Evolutionary conservation across 2,888 invertebrate genomes (phyloP).

Genomic region (Rotaria socialis): DNA sequence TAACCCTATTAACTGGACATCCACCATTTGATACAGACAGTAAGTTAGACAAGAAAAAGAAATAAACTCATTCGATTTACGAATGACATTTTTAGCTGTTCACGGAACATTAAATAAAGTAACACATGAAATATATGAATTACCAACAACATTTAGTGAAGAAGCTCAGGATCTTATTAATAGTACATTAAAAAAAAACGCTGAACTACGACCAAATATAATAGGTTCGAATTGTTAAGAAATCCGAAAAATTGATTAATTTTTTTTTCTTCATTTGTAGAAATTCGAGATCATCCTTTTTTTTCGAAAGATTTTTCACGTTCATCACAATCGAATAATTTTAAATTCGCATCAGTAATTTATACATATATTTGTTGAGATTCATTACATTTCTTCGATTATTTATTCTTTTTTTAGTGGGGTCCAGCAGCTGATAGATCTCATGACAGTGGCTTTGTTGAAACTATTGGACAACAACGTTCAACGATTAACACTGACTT

Average conservation of each 20-base stretch:
- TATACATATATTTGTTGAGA: neutral
- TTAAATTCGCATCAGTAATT: neutral
- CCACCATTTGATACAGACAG: conserved; percentile 89
- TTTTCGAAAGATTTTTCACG: conserved; percentile 30
- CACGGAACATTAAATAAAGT: conserved; percentile 78
- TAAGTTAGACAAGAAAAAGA: neutral
- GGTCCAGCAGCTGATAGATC: neutral
- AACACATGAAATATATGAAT: conserved; percentile 76
- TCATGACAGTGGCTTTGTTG: conserved; percentile 1
- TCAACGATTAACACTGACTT: neutral
- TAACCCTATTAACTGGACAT: conserved; percentile 79
- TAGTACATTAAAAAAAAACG: conserved; percentile 76
- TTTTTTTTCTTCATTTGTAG: neutral
- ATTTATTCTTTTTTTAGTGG: neutral
- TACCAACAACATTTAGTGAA: conserved; percentile 73
- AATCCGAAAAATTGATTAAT: neutral
- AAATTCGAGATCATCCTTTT: conserved; percentile 12
- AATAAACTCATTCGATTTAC: neutral
- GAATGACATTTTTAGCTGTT: conserved; percentile 48
- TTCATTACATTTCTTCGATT: neutral
- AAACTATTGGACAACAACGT: conserved; percentile 8
- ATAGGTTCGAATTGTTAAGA: neutral
- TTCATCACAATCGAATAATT: neutral
- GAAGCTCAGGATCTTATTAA: conserved; percentile 78
- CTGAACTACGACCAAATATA: conserved; percentile 59